phyloP scores from a whole-genome alignment of 2,888 invertebrate genomes.

The Sacculina carcini region DNA sequence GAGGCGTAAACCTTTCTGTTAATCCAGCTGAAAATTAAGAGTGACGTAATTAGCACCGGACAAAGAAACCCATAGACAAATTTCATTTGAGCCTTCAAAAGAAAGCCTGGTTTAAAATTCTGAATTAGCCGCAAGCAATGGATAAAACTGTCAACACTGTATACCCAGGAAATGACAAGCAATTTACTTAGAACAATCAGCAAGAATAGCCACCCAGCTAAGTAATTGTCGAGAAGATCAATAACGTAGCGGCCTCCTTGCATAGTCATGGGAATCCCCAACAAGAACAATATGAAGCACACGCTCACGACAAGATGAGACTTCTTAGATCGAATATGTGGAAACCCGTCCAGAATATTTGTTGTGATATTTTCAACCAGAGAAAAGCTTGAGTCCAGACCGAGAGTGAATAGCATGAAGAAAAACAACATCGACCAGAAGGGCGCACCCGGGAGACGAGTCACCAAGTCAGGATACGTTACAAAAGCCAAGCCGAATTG shows the following conservation, averaged over 20 bases:
- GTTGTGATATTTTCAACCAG: constrained; percentile 28
- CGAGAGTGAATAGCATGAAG: too few relatives aligned
- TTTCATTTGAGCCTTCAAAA: constrained; percentile 28
- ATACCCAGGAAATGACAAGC: constrained; percentile 25
- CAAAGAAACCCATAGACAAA: constrained; percentile 31
- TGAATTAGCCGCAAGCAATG: constrained; percentile 21
- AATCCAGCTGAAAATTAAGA: constrained; percentile 49
- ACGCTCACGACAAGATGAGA: constrained; percentile 19
- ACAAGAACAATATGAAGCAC: constrained; percentile 18
- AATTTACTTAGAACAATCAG: constrained; percentile 30
- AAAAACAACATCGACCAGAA: too few relatives aligned
- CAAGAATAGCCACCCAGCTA: constrained; percentile 76
- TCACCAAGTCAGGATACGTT: too few relatives aligned
- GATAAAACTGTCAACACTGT: constrained; percentile 23
- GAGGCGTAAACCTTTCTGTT: constrained; percentile 45
- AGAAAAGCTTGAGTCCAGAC: too few relatives aligned
- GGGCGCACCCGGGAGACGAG: too few relatives aligned
- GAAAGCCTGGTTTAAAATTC: not conserved
- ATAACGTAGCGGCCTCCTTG: constrained; percentile 53
- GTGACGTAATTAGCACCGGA: too few relatives aligned
- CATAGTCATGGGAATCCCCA: constrained; percentile 20
- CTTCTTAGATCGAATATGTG: constrained; percentile 20
- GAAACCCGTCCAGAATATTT: constrained; percentile 25
- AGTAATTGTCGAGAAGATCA: constrained; percentile 73
- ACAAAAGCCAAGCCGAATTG: too few relatives aligned